Evolutionary conservation across 2,797 vertebrate genomes (phyloP), one percentile per base, ranked within the genome.

Genomic region (Trachops cirrhosus): DNA sequence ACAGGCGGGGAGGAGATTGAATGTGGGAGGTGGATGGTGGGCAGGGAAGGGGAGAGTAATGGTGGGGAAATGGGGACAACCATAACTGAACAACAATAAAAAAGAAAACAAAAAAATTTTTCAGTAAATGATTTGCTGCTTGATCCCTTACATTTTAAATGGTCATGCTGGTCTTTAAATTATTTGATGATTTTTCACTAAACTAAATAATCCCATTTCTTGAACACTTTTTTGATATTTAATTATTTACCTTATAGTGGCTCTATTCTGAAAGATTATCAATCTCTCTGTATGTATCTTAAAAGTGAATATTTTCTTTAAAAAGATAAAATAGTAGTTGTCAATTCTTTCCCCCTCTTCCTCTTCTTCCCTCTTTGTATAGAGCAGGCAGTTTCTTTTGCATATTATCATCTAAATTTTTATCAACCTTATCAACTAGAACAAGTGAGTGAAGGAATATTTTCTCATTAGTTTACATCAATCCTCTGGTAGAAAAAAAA

Each of bases 241-340:
- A 80, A 22, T 68, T 50, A 64, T 75, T 96, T 77, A 91, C 18
- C 22, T 95, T 88, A 14, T n/a, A 41, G 12, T 67, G 59, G 24
- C 3, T 86, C 6, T 95, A 86, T 95, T 44, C 37, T 93, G 41
- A 32, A 54, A 88, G 34, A 84, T 52, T 79, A 86, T 34, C 50
- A 94, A 52, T 80, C 21, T 93, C 34, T 59, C 24, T 77, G 34
- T 52, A 46, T 3, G 26, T 68, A 67, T 8, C 29, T n/a, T 57
- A 48, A 95, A 95, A 86, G 19, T 80, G 29, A 95, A 92, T 5
- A 8, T 57, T 73, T 89, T 95, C 34, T 75, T 79, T 54, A 32
- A 67, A 90, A 90, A 87, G 77, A n/a, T 52, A 9, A 71, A 48
- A 18, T 57, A 68, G 37, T 41, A 85, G 8, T 78, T 92, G 29